Base-by-base conservation (phyloP, 2,113 vertebrate species). In the Nycticebus coucang region DNA sequence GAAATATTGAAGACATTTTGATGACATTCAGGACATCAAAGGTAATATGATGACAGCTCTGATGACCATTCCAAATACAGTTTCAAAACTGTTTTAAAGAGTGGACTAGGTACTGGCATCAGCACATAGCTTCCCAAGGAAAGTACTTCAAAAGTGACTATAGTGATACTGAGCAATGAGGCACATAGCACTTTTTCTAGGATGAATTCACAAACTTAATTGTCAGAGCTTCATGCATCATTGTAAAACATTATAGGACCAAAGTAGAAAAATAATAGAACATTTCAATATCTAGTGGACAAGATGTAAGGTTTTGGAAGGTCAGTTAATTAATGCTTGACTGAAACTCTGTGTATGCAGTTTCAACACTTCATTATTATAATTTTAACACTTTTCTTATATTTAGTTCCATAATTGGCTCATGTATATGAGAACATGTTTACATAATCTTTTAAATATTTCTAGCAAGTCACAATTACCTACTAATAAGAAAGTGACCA, bases 391-490 rank as follows among this genome's bases (percentile, higher is more conserved):
- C 26, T 55, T 90, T 94, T 89, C 30, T 89, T 95, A 12, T 75
- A 95, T 94, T 91, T 93, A 72, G 90, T 84, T 84, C 28, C 50
- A 92, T 95, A 93, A 90, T 92, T 80, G 89, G 30, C 71, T 95
- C 64, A 72, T 41, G 22, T 80, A 45, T 93, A 84, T 96, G 80
- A 77, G 92, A 92, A 95, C 35, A 80, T 81, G 84, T 96, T 96
- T 92, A 97, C 96, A 97, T 95, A 93, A 57, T 88, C 91, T 97
- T 93, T 97, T 95, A 97, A 93, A 85, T 89, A 90, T 92, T 96
- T 96, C 64, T 92, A 18, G 11, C 92, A 95, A 96, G 62, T 94
- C 24, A 87, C 64, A 93, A 87, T 87, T 93, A 79, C 82, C 68
- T 64, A 80, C 21, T 96, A 84, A 89, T 77, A 85, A 75, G 41